Conservation (phyloP, 2,113 vertebrate genomes). For the Odontophorus gujanensis region DNA sequence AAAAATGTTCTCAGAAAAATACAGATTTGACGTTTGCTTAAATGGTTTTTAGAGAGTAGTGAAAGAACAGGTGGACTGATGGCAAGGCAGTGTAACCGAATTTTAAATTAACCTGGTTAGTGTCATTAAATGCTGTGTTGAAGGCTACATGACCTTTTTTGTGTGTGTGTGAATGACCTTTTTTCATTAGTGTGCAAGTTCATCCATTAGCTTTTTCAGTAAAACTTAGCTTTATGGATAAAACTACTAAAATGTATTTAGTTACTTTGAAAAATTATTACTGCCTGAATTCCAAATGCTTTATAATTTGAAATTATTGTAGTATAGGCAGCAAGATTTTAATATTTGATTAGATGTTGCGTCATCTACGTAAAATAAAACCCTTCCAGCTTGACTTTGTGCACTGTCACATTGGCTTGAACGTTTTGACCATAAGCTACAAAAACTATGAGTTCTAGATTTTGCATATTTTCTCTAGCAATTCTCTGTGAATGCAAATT, state of each 20-base stretch:
- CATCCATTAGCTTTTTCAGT: not conserved
- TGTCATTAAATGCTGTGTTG: not conserved
- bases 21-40: slow-evolving; percentile 5
- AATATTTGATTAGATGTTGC: not conserved
- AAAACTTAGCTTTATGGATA: not conserved
- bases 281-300: not conserved
- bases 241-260: not conserved
- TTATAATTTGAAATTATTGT: not conserved
- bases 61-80: not conserved
- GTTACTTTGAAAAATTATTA: not conserved
- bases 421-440: not conserved
- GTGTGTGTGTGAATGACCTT: not conserved
- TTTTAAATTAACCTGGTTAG: slow-evolving; percentile 27
- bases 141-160: not conserved
- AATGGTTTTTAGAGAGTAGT: not conserved
- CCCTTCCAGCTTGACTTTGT: not conserved
- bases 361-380: not conserved
- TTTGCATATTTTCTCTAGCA: not conserved
- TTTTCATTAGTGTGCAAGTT: slow-evolving; percentile 4
- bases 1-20: not conserved
- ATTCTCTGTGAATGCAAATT: not conserved
- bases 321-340: not conserved
- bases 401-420: not conserved
- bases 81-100: not conserved
- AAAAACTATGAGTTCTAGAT: not conserved